Evolutionary conservation across 2,797 vertebrate genomes (phyloP), one percentile per base, ranked within the genome.

Genomic region (Tapera naevia): DNA sequence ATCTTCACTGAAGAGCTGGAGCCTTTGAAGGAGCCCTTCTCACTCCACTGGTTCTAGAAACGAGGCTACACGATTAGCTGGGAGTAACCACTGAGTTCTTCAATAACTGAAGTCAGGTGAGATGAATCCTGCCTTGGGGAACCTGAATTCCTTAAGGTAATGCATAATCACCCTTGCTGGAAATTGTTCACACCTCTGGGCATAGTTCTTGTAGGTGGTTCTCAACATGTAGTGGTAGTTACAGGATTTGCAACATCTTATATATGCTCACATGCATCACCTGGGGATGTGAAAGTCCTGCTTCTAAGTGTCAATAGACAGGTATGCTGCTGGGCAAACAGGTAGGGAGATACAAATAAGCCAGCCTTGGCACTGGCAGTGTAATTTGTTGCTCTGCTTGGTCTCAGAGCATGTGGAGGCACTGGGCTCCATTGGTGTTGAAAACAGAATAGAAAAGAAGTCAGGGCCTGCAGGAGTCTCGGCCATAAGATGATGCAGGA

Each of bases 401-500:
- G n/a, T 37, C 76, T 53, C 25, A 3, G 61, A 43, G 62, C 46
- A 10, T 10, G 0, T 4, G 32, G 43, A 43, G 69, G 21, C 33
- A 12, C 54, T 16, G 37, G 28, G 11, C 7, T 27, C 10, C 9
- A 13, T 22, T 10, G 43, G 2, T 30, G 30, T 37, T 79, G 51
- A 66, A 6, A 33, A 67, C 28, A 60, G 67, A 8, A 24, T 0
- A 33, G 33, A 74, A 58, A 74, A 86, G 66, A 72, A 32, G 16
- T 4, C 46, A 35, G 46, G 62, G 25, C 61, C 22, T 2, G 3
- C 23, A 10, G 50, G 14, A 79, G 10, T 3, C 15, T 22, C 0
- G 0, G 17, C 24, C 1, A 2, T 5, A 8, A 30, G 53, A 4
- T 2, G 17, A 11, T 5, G 10, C 0, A 2, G 75, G 48, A 66